Percentiles rank a stretch among this genome's conserved stretches.
These are phyloP conservation scores for Erpetoichthys calabaricus DNA, from an alignment of 2,797 vertebrate genomes.

Conservation along the genomic window DNA sequence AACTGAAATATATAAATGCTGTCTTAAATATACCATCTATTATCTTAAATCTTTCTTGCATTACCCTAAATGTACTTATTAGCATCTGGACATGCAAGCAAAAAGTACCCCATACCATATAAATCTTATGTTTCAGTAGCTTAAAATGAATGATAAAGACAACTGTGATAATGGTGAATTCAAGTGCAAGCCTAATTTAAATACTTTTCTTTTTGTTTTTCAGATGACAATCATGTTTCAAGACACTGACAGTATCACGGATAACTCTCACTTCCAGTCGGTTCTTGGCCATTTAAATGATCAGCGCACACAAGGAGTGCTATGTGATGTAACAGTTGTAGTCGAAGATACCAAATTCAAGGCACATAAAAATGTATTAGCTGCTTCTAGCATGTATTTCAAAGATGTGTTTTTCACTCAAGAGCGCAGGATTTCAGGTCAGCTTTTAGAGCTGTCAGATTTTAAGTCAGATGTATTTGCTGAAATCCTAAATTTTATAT, in stretches of 20 bases:
- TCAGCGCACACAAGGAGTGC: conserved; percentile 80
- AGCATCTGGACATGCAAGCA: too few species aligned
- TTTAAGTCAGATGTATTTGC: conserved; percentile 94
- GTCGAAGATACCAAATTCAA: conserved; percentile 97
- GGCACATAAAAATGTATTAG: conserved; percentile 90
- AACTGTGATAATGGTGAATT: too few species aligned
- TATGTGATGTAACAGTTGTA: conserved; percentile 93
- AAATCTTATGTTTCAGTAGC: too few species aligned
- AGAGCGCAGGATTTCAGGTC: conserved; percentile 66
- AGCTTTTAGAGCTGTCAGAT: conserved; percentile 86
- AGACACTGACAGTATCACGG: conserved; percentile 70
- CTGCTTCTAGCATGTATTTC: conserved; percentile 91
- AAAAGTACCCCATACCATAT: too few species aligned
- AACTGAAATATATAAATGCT: too few species aligned
- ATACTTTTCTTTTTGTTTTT: conserved; percentile 23
- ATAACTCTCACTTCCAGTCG: conserved; percentile 71
- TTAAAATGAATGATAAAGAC: too few species aligned
- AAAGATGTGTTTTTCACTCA: conserved; percentile 74
- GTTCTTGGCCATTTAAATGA: conserved; percentile 87
- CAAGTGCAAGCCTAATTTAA: not conserved
- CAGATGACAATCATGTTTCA: conserved; percentile 82
- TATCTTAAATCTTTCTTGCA: too few species aligned
- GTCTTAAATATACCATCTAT: too few species aligned
- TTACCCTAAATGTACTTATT: too few species aligned
- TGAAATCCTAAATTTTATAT: conserved; percentile 92